Conservation (phyloP, 2,888 invertebrate genomes). For the Dicyrtoma fusca region DNA sequence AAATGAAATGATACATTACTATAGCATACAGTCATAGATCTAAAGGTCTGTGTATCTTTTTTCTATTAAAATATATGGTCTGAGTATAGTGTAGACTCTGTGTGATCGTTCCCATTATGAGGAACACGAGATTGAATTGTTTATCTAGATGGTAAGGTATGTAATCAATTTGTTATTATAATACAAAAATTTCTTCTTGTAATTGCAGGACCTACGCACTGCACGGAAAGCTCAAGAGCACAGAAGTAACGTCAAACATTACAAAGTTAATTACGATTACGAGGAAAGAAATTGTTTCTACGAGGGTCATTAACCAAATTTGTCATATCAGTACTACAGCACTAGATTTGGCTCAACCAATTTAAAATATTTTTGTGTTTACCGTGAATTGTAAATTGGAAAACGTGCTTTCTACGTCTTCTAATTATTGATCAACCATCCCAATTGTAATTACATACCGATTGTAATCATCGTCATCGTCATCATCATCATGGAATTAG, state of each 20-base stretch:
- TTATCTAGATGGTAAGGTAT: neutral
- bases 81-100: too few species aligned
- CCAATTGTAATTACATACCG: neutral
- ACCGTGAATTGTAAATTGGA: neutral
- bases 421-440: too few species aligned
- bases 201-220: neutral
- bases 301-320: slow-evolving; percentile 24
- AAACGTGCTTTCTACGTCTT: too few species aligned
- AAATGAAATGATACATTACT: too few species aligned
- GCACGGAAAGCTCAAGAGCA: slow-evolving; percentile 4
- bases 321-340: neutral
- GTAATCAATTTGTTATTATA: neutral
- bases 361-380: neutral
- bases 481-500: slow-evolving; percentile 38
- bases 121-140: neutral
- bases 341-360: too few species aligned
- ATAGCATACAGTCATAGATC: too few species aligned
- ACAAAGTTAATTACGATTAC: slow-evolving; percentile 24
- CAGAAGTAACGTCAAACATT: neutral
- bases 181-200: neutral
- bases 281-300: slow-evolving; percentile 20
- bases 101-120: too few species aligned
- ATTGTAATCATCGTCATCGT: neutral
- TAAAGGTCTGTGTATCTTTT: too few species aligned
- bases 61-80: too few species aligned